Base-by-base conservation (phyloP, 2,113 vertebrate species). In the Microcebus tavaratra region DNA sequence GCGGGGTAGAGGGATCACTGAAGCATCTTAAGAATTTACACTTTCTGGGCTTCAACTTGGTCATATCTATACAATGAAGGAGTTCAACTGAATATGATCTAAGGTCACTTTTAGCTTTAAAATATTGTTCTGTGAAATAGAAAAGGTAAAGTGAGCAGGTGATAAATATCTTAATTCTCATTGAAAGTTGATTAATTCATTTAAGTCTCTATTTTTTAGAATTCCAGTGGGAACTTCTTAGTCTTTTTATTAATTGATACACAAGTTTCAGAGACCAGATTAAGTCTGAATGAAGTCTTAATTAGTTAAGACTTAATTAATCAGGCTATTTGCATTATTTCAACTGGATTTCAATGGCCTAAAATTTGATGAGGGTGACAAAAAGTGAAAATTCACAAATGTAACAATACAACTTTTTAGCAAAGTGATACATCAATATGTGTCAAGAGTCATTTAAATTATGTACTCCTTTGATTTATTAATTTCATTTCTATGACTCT, bases 371-470 rank as follows among this genome's bases (percentile, higher is more conserved):
- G 27, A 91, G 6, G 15, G 15, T 78, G 27, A 82, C 42, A 86
- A 59, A 15, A 96, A 97, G 50, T 89, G 48, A 57, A 27, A 92
- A 91, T 42, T 59, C 6, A 67, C 34, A 87, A 57, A 75, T n/a
- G 72, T 48, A 88, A 81, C 5, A 39, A 31, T 70, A 25, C 2
- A 76, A 55, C n/a, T 70, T 95, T 63, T 29, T 5, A 85, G 82
- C 42, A 93, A 90, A 61, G 18, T 5, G 75, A 23, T 53, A 67
- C 8, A 65, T 90, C 29, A 90, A 4, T 90, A 76, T 17, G 39
- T 55, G 21, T 87, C 15, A 36, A 12, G 42, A 25, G 8, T 39
- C 13, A 80, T 27, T 97, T 68, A 86, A 95, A n/a, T 94, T 76
- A 63, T n/a, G 80, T 31, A 50, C 13, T 1, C 2, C 17, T 73